Evolutionary conservation across 2,113 vertebrate species (phyloP).

Genomic region (Taurulus bubalis): DNA sequence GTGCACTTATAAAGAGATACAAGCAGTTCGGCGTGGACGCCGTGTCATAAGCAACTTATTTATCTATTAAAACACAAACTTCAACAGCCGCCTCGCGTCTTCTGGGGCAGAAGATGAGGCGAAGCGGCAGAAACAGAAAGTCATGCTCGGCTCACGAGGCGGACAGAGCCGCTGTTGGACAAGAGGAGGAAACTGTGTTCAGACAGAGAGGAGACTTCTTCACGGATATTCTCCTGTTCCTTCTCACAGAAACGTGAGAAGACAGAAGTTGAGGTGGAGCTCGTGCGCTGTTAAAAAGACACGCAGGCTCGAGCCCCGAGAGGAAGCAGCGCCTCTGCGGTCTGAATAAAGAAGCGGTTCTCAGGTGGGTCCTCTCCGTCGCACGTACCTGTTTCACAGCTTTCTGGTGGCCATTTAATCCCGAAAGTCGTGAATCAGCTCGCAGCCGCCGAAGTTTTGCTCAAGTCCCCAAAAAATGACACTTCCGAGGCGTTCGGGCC

Average conservation of each 20-base stretch:
- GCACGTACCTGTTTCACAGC: slow-evolving; percentile 56
- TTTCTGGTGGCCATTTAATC: slow-evolving; percentile 55
- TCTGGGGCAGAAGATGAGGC: neutral
- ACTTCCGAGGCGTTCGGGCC: slow-evolving; percentile 53
- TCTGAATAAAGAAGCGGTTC: neutral
- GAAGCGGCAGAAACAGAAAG: too few relatives aligned
- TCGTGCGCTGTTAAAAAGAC: too few relatives aligned
- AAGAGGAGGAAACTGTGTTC: too few relatives aligned
- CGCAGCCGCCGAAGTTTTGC: slow-evolving; percentile 54
- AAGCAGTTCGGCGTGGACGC: neutral
- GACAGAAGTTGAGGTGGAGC: too few relatives aligned
- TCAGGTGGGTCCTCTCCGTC: fast-evolving
- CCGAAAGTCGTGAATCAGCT: slow-evolving; percentile 28
- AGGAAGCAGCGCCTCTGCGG: too few relatives aligned
- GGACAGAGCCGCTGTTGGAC: too few relatives aligned
- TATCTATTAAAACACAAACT: neutral
- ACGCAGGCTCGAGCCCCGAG: too few relatives aligned
- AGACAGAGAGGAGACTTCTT: too few relatives aligned
- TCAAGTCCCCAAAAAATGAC: slow-evolving; percentile 67
- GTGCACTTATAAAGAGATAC: fast-evolving
- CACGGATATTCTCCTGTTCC: too few relatives aligned
- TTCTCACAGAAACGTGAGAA: too few relatives aligned
- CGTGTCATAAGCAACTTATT: neutral
- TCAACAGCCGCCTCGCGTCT: fast-evolving
- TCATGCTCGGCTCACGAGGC: too few relatives aligned